Conservation (phyloP, 2,113 vertebrate species). For the Toxotes chatareus region DNA sequence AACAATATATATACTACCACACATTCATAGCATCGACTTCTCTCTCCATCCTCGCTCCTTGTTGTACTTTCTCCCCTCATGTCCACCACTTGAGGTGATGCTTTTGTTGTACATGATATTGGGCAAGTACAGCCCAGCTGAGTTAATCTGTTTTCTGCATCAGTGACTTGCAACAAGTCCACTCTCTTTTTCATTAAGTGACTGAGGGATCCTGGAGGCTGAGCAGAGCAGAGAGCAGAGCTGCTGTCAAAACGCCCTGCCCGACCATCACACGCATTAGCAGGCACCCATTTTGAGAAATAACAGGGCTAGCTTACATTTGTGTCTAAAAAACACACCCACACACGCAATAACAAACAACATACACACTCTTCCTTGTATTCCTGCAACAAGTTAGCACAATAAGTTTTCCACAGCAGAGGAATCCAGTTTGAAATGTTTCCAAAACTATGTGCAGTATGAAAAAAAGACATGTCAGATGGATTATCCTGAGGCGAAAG, state of each 20-base stretch:
- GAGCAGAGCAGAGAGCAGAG: conserved; percentile 66
- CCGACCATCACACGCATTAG: conserved; percentile 56
- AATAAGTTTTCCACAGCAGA: neutral
- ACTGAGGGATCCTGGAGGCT: conserved; percentile 71
- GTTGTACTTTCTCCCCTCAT: conserved; percentile 38
- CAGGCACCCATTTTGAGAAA: conserved; percentile 49
- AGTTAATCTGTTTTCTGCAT: conserved; percentile 87
- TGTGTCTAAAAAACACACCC: conserved; percentile 23
- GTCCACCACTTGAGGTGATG: conserved; percentile 53
- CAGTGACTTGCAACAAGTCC: conserved; percentile 83
- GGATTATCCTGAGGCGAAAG: conserved; percentile 61
- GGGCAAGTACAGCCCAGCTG: conserved; percentile 67
- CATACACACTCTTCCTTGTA: neutral
- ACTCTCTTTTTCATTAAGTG: conserved; percentile 84
- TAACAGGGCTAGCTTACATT: conserved; percentile 47
- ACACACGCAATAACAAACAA: conserved; percentile 2
- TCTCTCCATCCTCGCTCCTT: neutral
- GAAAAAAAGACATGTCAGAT: conserved; percentile 28
- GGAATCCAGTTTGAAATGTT: conserved; percentile 37
- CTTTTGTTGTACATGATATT: conserved; percentile 72
- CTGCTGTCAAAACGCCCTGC: conserved; percentile 67
- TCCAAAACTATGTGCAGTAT: conserved; percentile 32
- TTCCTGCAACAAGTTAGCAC: conserved; percentile 32
- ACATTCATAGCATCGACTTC: neutral
- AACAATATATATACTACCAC: neutral